Evolutionary conservation across 2,888 invertebrate genomes (phyloP), one percentile per base, ranked within the genome.

Genomic region (Morpho helenor): DNA sequence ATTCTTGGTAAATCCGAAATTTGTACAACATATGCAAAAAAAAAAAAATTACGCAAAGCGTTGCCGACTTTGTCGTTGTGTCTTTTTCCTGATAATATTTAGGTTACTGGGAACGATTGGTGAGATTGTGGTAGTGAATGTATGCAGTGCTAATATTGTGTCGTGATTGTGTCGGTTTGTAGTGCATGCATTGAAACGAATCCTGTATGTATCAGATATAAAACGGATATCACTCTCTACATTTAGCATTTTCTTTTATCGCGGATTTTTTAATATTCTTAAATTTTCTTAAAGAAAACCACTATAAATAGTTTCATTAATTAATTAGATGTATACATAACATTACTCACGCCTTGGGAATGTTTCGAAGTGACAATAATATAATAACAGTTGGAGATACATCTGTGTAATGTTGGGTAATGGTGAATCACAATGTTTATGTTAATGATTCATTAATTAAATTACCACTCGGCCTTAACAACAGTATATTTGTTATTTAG

Each of bases 371-470:
- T 64, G 61, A 65, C 65, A 65, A 65, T 62, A 63, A 63, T 54
- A 46, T 59, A 62, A 56, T 58, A 58, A 66, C 62, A 61, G 59
- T 61, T 59, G 58, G 58, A 64, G 61, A 67, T 66, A 70, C 71
- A 72, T 71, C 68, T 71, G 66, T 70, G 49, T 9, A 49, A 55
- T 44, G 68, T 70, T 71, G 65, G 61, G 58, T 52, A 49, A 57
- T 71, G 69, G 71, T 44, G 55, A 55, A 39, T 55, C 62, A 71
- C 69, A 69, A 61, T 68, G 65, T 70, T 65, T 67, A 64, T 66
- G 61, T 60, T 67, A 65, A 65, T 72, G 71, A 69, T 64, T 69
- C 70, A 72, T 56, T 59, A 66, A 67, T 64, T 65, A 68, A 61
- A 65, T 62, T 65, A 62, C 54, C 63, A 66, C 52, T 61, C 59